Evolutionary conservation across 2,888 invertebrate species (phyloP).

Genomic region (Philaethria dido): DNA sequence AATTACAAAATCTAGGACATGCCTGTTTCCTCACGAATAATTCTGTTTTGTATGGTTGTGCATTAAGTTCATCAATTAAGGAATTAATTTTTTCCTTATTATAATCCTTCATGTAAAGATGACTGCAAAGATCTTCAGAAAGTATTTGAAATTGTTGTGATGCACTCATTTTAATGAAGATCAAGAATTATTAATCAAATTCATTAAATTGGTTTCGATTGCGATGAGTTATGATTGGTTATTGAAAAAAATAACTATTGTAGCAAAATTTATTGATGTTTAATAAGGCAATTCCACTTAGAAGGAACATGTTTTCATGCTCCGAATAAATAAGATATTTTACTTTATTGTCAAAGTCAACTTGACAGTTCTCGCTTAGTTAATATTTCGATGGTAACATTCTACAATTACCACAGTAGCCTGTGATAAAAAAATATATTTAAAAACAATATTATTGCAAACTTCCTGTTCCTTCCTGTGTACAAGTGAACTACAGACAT

Average conservation of each 20-base stretch:
- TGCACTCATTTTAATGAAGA: slow-evolving; percentile 40
- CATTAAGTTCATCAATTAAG: slow-evolving; percentile 85
- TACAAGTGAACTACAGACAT: no score
- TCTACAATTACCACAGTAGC: no score
- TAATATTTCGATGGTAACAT: no score
- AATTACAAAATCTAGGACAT: slow-evolving; percentile 51
- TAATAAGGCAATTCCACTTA: neutral
- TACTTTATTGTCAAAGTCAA: neutral
- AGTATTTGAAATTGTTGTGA: slow-evolving; percentile 62
- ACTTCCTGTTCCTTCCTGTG: no score
- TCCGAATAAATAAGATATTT: neutral
- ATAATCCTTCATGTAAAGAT: slow-evolving; percentile 66
- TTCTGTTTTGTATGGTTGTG: slow-evolving; percentile 82
- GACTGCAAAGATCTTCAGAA: slow-evolving; percentile 67
- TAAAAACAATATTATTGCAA: no score
- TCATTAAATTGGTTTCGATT: neutral
- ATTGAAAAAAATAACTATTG: neutral
- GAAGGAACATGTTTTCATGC: slow-evolving; percentile 7
- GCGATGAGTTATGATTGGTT: no score
- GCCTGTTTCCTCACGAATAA: slow-evolving; percentile 75
- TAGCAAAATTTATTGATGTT: neutral
- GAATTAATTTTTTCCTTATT: slow-evolving; percentile 78
- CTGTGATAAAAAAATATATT: no score
- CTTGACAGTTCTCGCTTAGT: neutral
- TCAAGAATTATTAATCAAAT: neutral